Conservation (phyloP, 2,113 vertebrate species). For the Choloepus hoffmanni region DNA sequence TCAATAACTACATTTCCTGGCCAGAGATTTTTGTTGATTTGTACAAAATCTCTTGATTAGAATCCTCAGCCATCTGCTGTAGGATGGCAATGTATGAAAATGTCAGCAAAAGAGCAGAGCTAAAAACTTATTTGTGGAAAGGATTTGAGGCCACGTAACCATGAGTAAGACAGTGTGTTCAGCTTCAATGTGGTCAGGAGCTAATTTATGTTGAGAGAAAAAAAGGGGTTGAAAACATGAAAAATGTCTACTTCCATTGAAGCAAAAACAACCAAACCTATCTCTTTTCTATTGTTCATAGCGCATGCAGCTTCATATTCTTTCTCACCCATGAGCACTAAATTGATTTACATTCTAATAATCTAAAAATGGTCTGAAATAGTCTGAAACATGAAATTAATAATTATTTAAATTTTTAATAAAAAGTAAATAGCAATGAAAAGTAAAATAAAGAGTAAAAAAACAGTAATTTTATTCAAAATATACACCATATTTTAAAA, state of each 20-base stretch:
- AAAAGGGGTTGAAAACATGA: neutral
- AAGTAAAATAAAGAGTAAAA: too few relatives aligned
- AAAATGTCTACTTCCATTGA: neutral
- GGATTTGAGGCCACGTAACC: constrained; percentile 33
- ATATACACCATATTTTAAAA: neutral
- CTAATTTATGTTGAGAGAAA: neutral
- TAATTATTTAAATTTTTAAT: neutral
- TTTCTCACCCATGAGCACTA: neutral
- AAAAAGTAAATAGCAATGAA: neutral
- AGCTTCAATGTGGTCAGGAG: constrained; percentile 57
- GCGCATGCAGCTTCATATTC: neutral
- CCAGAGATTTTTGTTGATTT: constrained; percentile 79
- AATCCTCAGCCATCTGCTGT: constrained; percentile 80
- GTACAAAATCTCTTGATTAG: constrained; percentile 79
- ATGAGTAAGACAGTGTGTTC: constrained; percentile 52
- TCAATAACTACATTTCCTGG: constrained; percentile 49
- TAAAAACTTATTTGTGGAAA: constrained; percentile 60
- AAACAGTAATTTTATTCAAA: neutral
- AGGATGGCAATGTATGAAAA: constrained; percentile 60
- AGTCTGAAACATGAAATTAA: neutral
- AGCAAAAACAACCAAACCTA: neutral
- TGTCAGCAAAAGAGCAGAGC: constrained; percentile 76
- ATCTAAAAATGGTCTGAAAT: neutral
- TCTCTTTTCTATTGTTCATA: neutral
- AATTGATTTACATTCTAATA: neutral